phyloP scores from a whole-genome alignment of 2,113 vertebrate species.

The Alethe castanea region DNA sequence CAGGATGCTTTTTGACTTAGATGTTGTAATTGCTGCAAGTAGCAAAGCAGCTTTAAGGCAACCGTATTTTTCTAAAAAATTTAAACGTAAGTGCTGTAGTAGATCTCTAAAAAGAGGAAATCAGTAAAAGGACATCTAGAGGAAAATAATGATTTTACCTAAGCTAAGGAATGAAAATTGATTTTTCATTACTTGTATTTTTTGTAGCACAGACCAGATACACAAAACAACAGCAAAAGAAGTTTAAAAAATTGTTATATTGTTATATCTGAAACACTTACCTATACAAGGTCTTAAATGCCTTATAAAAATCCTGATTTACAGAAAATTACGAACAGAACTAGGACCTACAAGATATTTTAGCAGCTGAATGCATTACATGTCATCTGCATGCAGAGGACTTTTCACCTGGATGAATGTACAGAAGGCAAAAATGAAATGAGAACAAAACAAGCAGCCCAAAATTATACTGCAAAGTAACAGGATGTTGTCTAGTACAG shows the following conservation, averaged over 20 bases:
- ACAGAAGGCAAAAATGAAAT: neutral
- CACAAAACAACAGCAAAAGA: neutral
- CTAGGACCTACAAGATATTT: neutral
- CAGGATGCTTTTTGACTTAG: neutral
- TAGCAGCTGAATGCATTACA: neutral
- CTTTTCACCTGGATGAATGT: neutral
- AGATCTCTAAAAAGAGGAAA: neutral
- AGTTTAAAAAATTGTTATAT: neutral
- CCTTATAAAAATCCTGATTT: neutral
- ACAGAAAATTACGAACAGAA: neutral
- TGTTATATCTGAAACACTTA: neutral
- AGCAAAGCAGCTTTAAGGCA: neutral
- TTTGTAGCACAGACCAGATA: neutral
- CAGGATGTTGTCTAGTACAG: neutral
- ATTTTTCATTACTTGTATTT: neutral
- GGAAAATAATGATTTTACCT: neutral
- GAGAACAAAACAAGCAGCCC: neutral
- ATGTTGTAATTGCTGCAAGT: neutral
- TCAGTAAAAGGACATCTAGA: neutral
- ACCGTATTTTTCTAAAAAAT: neutral
- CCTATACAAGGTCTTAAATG: neutral
- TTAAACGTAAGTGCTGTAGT: neutral
- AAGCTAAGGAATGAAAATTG: neutral
- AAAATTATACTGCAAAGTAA: neutral
- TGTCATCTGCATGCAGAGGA: neutral